Evolutionary conservation across 2,888 invertebrate species (phyloP), one percentile per base, ranked within the genome.

Genomic region (Ecdyonurus torrentis): DNA sequence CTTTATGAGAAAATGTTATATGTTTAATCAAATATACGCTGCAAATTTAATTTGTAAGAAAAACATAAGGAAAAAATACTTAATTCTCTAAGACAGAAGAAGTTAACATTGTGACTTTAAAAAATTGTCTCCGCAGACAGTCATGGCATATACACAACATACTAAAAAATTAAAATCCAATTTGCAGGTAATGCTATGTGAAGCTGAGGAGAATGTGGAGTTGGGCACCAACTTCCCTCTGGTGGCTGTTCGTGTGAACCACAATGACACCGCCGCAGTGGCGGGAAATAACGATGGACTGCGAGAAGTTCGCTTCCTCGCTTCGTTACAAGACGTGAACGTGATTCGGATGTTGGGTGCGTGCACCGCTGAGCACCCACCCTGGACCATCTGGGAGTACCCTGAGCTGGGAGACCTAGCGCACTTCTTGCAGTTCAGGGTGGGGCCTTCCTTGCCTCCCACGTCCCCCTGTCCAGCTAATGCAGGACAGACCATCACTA

Each of bases 361-460:
- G 63, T 81, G 81, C 70, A 78, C 81, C 24, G 74, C 75, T 23
- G 80, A 81, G 68, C 81, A 81, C 67, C 83, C 84, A 0, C 80
- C 83, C 62, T 83, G 85, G 79, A 83, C 84, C 70, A 80, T 87
- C 62, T 80, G 85, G 68, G 87, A 88, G 74, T 86, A 86, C 74
- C 83, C 85, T 72, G 84, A 85, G 69, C 82, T 84, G 71, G 87
- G 87, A 10, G 87, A 88, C 74, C 79, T 88, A 65, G 82, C 84
- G 69, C 84, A 86, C 73, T 85, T 85, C 74, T 74, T 82, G 65
- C 79, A 80, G 70, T 74, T 75, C 68, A 72, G 74, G 66, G 73
- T 74, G 19, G 55, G 55, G 5, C 55, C 55, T 18, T 18, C 55
- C n/a, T n/a, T 7, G 22, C 55, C 55, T 5, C 55, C 55, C n/a